Base-by-base conservation (phyloP, 2,113 vertebrate genomes). In the Ranitomeya imitator region DNA sequence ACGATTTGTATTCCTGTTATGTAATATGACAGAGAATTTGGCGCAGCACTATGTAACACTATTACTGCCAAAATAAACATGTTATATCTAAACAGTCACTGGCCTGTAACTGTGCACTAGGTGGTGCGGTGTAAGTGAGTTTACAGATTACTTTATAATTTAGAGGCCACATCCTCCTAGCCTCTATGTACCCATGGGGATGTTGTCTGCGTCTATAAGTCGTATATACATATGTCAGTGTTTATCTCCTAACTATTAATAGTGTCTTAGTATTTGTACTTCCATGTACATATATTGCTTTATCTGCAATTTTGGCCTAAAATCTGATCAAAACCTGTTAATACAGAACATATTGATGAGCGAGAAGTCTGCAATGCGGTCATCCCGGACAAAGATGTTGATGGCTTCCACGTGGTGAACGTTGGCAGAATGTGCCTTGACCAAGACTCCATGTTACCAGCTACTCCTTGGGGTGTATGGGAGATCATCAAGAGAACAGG, bases 401-500 rank as follows among this genome's bases (percentile, higher is more conserved):
- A 99, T 0, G 98, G 98, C 16, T 99, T 99, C 86, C 98, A 99
- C 0, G 98, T 99, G 12, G 95, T 99, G 14, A 99, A 99, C 0
- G 97, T 99, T 37, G 98, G 98, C 0, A 95, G 97, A 16, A 96
- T 99, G 97, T 99, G 98, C 91, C 93, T 99, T 69, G 98, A 99
- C 91, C 98, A 99, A 91, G 93, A 96, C 86, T 95, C 97, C 90
- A 99, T 99, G 97, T 94, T 99, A 71, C 98, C 98, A 0, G 98
- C 98, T 19, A 99, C 98, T 0, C 98, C 98, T 0, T 97, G 97
- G 96, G 98, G 97, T 0, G 97, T 99, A 52, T 97, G 96, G 98
- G 98, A 99, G 91, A 99, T 99, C 85, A 98, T 99, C 81, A 96
- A 97, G 90, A 96, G 98, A 21, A 99, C 97, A 73, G 98, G 97